Percentiles rank a stretch among this genome's conserved stretches.
phyloP scores from a whole-genome alignment of 2,888 invertebrate genomes.

The Clistopyga incitator region DNA sequence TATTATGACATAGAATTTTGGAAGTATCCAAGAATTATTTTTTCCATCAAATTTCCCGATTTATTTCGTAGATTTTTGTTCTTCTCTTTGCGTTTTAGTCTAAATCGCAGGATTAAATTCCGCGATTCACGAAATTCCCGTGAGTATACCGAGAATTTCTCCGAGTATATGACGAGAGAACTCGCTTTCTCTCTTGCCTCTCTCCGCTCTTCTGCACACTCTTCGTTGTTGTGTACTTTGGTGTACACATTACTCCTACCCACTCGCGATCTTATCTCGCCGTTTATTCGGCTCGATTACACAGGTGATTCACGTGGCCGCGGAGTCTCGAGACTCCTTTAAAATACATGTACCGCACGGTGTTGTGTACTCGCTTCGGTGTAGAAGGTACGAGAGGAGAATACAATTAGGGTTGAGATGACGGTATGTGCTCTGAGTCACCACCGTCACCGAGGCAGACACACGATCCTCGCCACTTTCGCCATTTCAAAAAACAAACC shows the following conservation, averaged over 20 bases:
- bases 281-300: conserved; percentile 64
- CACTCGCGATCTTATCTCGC: conserved; percentile 51
- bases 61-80: background rate
- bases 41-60: background rate
- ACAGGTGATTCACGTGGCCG: conserved; percentile 60
- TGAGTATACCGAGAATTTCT: conserved; percentile 20
- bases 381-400: conserved; percentile 20
- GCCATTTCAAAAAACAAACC: background rate
- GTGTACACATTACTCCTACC: conserved; percentile 18
- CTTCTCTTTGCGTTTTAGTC: background rate
- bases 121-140: conserved; percentile 20
- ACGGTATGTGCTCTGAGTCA: conserved; percentile 42
- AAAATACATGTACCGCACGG: background rate
- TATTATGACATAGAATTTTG: background rate
- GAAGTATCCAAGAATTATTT: background rate
- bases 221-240: conserved; percentile 1
- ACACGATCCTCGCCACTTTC: conserved; percentile 9
- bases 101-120: conserved; percentile 29
- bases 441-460: background rate
- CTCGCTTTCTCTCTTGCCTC: conserved; percentile 31
- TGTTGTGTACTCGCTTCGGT: background rate
- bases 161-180: background rate
- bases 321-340: conserved; percentile 33
- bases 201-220: background rate
- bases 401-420: conserved; percentile 45